These are phyloP conservation scores for Oncopodura yosiiana DNA, from an alignment of 1,140 invertebrate species.

Conservation along the genomic window DNA sequence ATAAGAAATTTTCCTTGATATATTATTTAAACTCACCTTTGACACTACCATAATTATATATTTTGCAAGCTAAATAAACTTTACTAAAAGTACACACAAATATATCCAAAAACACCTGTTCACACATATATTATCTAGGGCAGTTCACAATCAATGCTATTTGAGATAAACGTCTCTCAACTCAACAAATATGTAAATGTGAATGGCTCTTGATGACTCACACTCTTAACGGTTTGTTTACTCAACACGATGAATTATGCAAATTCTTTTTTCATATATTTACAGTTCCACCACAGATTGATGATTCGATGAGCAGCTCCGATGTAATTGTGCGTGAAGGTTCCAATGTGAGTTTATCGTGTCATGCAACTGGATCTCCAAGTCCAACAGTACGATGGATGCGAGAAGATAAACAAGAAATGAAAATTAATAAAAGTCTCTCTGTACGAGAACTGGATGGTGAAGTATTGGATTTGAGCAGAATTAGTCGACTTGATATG, in stretches of 20 bases:
- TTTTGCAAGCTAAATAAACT: no score
- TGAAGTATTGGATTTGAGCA: constrained; percentile 67
- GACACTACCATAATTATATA: no score
- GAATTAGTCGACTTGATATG: constrained; percentile 80
- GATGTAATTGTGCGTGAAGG: constrained; percentile 84
- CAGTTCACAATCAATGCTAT: no score
- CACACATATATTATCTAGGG: no score
- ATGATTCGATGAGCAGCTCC: constrained; percentile 76
- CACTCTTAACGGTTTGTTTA: no score
- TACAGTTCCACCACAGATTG: constrained; percentile 82
- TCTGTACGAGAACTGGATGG: constrained; percentile 73
- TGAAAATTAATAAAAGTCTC: constrained; percentile 69
- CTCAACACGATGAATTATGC: constrained; percentile 1
- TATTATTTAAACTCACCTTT: no score
- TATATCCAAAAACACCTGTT: no score
- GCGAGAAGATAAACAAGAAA: constrained; percentile 46
- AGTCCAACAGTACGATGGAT: constrained; percentile 81
- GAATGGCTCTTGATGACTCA: not conserved
- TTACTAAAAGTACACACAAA: no score
- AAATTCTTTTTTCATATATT: constrained; percentile 38
- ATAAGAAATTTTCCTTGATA: no score
- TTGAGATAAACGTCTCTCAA: no score
- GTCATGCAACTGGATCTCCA: constrained; percentile 79
- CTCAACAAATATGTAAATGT: no score
- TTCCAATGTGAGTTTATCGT: constrained; percentile 74